Evolutionary conservation across 2,797 vertebrate species (phyloP).

Genomic region (Craterocephalus amniculus): DNA sequence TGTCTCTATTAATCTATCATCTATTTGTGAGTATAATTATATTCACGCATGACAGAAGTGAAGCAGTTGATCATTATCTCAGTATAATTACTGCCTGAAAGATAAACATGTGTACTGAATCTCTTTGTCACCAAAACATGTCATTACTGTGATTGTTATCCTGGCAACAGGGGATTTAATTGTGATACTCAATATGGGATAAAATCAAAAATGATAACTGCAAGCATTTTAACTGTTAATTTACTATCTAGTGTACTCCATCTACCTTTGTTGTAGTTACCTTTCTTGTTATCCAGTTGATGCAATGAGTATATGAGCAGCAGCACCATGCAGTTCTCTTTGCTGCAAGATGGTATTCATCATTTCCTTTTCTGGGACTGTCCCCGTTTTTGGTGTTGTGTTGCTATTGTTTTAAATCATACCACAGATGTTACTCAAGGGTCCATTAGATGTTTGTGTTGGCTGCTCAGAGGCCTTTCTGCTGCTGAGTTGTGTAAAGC

Average conservation of each 20-base stretch:
- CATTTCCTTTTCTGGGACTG: constrained; percentile 27
- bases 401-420: constrained; percentile 49
- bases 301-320: constrained; percentile 26
- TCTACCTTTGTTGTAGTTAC: constrained; percentile 32
- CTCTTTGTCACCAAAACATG: constrained; percentile 32
- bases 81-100: constrained; percentile 22
- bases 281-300: constrained; percentile 32
- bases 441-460: constrained; percentile 58
- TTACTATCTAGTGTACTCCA: constrained; percentile 39
- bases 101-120: constrained; percentile 45
- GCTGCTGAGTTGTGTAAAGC: constrained; percentile 39
- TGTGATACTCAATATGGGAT: constrained; percentile 36
- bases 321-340: constrained; percentile 13
- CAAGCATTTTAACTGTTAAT: constrained; percentile 29
- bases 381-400: constrained; percentile 38
- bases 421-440: constrained; percentile 50
- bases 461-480: constrained; percentile 35
- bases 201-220: constrained; percentile 27
- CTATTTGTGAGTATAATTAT: constrained; percentile 2
- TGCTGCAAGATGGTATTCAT: constrained; percentile 15
- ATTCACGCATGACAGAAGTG: constrained; percentile 4
- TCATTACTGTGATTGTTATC: constrained; percentile 20
- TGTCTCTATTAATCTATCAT: constrained; percentile 14
- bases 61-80: constrained; percentile 27
- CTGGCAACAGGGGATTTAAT: constrained; percentile 24